These are phyloP conservation scores for Eupithecia pulchellata DNA, from an alignment of 2,888 invertebrate genomes.

Conservation along the genomic window DNA sequence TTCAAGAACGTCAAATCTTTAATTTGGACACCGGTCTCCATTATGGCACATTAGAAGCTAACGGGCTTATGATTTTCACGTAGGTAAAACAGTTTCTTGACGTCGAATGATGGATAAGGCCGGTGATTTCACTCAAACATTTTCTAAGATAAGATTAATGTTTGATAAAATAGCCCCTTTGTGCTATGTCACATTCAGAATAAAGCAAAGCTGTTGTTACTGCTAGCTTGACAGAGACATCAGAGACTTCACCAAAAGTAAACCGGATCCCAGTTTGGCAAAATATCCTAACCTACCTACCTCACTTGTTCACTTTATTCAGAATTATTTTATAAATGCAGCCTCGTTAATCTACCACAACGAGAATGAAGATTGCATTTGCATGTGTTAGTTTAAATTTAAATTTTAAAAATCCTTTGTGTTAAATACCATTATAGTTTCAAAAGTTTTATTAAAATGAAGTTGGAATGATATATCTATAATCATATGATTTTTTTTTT, in stretches of 20 bases:
- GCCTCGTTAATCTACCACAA: background rate
- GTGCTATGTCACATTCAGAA: conserved; percentile 4
- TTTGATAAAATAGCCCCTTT: conserved; percentile 17
- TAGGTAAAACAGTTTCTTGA: conserved; percentile 33
- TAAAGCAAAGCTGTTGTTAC: background rate
- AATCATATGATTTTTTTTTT: background rate
- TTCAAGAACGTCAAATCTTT: conserved; percentile 28
- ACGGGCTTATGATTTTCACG: conserved; percentile 19
- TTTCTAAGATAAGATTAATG: conserved; percentile 40
- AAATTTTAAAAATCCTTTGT: too few species aligned
- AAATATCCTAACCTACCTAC: background rate
- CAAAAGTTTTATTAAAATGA: background rate
- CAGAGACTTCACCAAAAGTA: background rate
- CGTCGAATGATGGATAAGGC: conserved; percentile 43
- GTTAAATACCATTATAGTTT: background rate
- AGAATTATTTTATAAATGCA: background rate
- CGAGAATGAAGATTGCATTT: background rate
- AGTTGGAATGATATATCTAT: background rate
- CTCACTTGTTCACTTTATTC: background rate
- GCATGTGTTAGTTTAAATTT: background rate
- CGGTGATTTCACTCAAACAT: conserved; percentile 38
- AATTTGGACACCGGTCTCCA: conserved; percentile 26
- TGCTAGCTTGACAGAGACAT: background rate
- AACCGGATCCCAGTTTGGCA: background rate
- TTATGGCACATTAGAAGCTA: conserved; percentile 17